These are phyloP conservation scores for Drosophila pruinosa DNA, from an alignment of 1,140 invertebrate genomes.

Conservation along the genomic window DNA sequence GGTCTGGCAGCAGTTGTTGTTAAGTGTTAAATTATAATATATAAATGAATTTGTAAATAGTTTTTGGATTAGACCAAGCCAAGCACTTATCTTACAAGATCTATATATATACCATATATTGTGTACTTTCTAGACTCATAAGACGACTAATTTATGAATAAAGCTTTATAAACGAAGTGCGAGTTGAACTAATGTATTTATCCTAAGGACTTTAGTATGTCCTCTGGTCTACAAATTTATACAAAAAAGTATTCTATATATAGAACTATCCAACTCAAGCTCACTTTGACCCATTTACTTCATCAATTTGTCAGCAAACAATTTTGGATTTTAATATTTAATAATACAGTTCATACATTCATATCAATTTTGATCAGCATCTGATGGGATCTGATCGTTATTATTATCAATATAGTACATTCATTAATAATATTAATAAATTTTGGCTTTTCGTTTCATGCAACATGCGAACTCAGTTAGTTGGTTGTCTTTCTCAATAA, in stretches of 20 bases:
- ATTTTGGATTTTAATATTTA: constrained; percentile 68
- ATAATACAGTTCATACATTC: constrained; percentile 54
- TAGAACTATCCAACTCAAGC: background rate
- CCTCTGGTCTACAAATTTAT: background rate
- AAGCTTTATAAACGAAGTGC: constrained; percentile 65
- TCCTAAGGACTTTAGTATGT: too few species aligned
- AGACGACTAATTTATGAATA: constrained; percentile 79
- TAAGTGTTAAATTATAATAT: constrained; percentile 49
- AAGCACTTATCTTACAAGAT: constrained; percentile 18
- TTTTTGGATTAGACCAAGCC: constrained; percentile 6
- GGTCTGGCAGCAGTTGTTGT: constrained; percentile 19
- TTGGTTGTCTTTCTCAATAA: constrained; percentile 20
- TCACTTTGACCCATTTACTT: background rate
- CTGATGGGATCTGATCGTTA: constrained; percentile 23
- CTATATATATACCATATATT: constrained; percentile 28
- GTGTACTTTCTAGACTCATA: constrained; percentile 55
- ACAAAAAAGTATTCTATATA: background rate
- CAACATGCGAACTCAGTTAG: constrained; percentile 31
- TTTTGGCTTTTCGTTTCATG: constrained; percentile 69
- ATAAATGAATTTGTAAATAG: constrained; percentile 74
- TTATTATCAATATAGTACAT: constrained; percentile 38
- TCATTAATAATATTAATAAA: constrained; percentile 66
- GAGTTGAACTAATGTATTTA: too few species aligned
- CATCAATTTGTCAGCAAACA: constrained; percentile 58
- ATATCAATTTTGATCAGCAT: constrained; percentile 28